Evolutionary conservation across 2,113 vertebrate species (phyloP).

Genomic region (Cyprinodon tularosa): DNA sequence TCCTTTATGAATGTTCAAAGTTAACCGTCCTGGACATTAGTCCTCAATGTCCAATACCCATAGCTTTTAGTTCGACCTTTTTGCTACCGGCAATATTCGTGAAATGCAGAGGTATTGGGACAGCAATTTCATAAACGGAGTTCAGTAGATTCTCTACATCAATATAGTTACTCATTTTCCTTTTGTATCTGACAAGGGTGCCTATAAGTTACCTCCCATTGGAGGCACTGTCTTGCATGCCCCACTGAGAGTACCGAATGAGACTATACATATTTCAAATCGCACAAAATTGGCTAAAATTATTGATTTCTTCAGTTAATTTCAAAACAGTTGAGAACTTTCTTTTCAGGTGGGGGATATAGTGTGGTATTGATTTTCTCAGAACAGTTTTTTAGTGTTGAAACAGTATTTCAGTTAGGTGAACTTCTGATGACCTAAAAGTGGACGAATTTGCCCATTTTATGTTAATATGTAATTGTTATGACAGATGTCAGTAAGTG

Average conservation of each 20-base stretch:
- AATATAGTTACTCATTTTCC: no score
- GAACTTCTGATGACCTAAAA: neutral
- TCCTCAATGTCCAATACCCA: no score
- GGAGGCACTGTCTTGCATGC: neutral
- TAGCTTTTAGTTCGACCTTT: no score
- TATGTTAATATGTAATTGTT: neutral
- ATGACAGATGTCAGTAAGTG: neutral
- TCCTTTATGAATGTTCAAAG: no score
- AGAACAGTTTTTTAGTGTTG: constrained; percentile 3
- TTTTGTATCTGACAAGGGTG: no score
- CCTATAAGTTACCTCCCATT: neutral
- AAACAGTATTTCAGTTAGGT: neutral
- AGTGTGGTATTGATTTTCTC: neutral
- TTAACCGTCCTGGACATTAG: no score
- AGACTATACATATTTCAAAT: neutral
- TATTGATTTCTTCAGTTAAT: no score
- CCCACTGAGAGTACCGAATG: neutral
- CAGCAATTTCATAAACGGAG: no score
- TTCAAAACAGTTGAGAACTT: no score
- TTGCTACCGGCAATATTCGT: no score
- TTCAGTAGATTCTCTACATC: no score
- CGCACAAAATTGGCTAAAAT: neutral
- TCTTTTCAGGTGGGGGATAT: neutral
- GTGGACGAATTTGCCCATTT: neutral
- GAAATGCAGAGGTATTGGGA: no score